These are phyloP conservation scores for Nephrotoma appendiculata DNA, from an alignment of 2,888 invertebrate genomes.

Conservation along the genomic window DNA sequence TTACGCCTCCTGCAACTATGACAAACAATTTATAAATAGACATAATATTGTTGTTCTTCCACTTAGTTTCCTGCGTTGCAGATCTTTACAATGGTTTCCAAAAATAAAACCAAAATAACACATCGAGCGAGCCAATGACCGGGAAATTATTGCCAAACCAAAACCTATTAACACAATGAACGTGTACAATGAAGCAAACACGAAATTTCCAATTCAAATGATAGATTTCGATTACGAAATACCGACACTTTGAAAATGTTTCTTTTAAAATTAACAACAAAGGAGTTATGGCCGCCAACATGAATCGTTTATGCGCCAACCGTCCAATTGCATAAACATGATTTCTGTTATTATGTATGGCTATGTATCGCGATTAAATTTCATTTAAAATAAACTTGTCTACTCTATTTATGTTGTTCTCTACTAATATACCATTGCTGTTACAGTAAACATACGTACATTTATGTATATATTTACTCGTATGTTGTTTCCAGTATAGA, in stretches of 20 bases:
- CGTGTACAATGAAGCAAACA: not conserved
- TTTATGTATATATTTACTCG: no score
- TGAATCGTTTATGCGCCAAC: not conserved
- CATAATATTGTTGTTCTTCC: no score
- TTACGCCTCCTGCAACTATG: no score
- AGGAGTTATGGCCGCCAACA: not conserved
- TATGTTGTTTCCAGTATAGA: not conserved
- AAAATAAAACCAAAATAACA: not conserved
- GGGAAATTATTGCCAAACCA: not conserved
- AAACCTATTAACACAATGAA: not conserved
- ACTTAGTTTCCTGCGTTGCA: not conserved
- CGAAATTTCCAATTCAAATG: not conserved
- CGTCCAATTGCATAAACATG: not conserved
- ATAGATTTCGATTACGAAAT: not conserved
- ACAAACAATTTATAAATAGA: no score
- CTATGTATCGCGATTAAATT: not conserved
- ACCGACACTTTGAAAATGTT: not conserved
- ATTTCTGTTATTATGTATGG: not conserved
- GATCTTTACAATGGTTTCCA: not conserved
- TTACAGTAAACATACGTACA: not conserved
- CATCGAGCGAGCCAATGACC: not conserved
- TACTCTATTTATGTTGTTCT: not conserved
- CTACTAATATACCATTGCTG: not conserved
- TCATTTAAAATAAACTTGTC: not conserved
- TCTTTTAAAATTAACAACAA: not conserved